Conservation (phyloP, 2,797 vertebrate species). For the Hapalemur alaotrensis region DNA sequence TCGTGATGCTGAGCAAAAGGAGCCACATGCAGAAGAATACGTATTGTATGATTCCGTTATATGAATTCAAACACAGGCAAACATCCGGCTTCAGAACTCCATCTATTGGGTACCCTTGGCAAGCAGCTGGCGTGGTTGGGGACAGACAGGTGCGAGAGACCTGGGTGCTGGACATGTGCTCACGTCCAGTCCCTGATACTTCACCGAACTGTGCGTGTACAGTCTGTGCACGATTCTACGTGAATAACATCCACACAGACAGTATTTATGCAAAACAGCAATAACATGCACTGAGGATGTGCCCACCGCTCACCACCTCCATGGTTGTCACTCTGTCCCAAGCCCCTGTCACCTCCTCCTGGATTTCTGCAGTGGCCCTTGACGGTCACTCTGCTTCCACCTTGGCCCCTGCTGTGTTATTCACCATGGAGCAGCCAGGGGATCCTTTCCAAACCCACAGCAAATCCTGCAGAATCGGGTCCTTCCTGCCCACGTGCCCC, state of each 20-base stretch:
- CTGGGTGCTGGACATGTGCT: rapidly evolving
- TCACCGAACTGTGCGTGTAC: rapidly evolving
- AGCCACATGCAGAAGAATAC: rapidly evolving
- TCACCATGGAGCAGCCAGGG: neutral
- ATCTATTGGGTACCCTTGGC: rapidly evolving
- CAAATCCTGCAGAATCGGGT: rapidly evolving
- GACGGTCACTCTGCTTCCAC: rapidly evolving
- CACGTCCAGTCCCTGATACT: rapidly evolving
- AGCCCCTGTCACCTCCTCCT: neutral
- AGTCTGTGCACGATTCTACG: rapidly evolving
- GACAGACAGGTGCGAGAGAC: rapidly evolving
- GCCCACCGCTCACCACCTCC: rapidly evolving
- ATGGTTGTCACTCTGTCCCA: rapidly evolving
- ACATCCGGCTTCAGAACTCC: rapidly evolving
- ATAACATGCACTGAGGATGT: rapidly evolving
- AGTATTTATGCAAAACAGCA: neutral
- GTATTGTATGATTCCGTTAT: rapidly evolving
- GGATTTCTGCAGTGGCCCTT: rapidly evolving
- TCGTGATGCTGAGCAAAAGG: rapidly evolving
- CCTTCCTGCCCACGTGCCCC: neutral
- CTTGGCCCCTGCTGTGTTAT: no score
- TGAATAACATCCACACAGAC: neutral
- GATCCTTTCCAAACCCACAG: neutral
- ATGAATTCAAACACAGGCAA: neutral
- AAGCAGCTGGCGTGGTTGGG: rapidly evolving